Conservation (phyloP, 1,140 invertebrate species). For the Penaeus japonicus region DNA sequence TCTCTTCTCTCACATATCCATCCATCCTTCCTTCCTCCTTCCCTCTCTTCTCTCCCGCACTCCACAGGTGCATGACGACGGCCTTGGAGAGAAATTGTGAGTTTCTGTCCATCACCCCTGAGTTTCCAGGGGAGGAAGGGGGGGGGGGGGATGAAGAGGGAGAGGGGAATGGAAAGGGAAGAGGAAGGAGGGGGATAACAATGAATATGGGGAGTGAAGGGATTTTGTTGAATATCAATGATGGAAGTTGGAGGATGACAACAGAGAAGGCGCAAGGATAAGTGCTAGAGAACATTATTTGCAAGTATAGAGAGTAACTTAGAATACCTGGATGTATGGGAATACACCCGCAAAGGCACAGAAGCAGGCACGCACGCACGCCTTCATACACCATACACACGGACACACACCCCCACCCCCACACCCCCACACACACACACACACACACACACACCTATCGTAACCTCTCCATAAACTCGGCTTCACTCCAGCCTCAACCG, state of each 20-base stretch:
- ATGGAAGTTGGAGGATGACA: neutral
- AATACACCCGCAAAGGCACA: neutral
- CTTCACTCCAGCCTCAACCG: no score
- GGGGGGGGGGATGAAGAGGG: neutral
- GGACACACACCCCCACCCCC: neutral
- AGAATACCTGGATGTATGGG: neutral
- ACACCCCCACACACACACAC: slow-evolving; percentile 7
- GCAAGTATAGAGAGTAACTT: neutral
- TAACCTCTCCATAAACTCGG: no score
- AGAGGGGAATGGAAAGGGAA: neutral
- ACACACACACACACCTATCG: neutral
- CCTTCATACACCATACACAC: no score
- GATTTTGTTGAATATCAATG: no score
- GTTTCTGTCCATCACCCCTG: no score
- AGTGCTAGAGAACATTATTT: neutral
- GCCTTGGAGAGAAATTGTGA: no score
- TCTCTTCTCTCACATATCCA: no score
- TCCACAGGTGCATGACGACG: no score
- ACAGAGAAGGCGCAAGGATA: neutral
- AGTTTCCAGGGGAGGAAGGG: neutral
- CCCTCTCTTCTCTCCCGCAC: no score
- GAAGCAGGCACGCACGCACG: neutral
- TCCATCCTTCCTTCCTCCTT: no score
- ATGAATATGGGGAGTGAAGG: no score
- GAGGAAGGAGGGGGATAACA: neutral